A percentile compares a stretch with the other conserved stretches of the same genome.
Conservation (phyloP, 2,113 vertebrate species). For the Todiramphus chloris region DNA sequence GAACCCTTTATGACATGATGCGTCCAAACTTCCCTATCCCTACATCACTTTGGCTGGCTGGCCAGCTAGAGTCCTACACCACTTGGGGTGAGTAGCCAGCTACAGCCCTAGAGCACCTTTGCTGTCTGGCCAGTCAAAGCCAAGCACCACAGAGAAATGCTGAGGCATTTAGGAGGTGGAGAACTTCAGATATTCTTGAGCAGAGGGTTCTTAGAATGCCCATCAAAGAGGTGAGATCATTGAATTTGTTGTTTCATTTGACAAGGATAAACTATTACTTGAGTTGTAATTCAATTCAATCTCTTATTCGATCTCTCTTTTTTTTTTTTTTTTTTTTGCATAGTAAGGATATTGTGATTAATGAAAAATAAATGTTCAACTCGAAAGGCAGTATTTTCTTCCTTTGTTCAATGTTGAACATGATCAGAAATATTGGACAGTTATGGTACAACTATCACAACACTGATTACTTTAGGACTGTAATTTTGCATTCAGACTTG, state of each 20-base stretch:
- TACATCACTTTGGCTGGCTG: no score
- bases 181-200: not conserved
- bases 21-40: no score
- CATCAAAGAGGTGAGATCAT: not conserved
- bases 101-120: no score
- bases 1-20: no score
- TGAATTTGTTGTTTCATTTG: not conserved
- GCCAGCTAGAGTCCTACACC: no score
- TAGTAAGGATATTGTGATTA: not conserved
- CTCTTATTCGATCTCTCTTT: not conserved
- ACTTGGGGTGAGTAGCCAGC: no score
- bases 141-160: not conserved
- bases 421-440: not conserved
- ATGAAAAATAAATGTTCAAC: not conserved
- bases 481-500: not conserved
- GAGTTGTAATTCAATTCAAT: not conserved
- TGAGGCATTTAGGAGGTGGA: not conserved
- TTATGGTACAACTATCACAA: not conserved
- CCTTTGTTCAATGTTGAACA: not conserved
- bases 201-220: not conserved
- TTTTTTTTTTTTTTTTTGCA: not conserved
- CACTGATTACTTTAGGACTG: not conserved
- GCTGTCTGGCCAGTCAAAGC: no score
- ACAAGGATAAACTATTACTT: not conserved
- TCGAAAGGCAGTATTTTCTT: not conserved